Percentiles rank a stretch among this genome's conserved stretches.
phyloP scores from a whole-genome alignment of 1,140 invertebrate genomes.

The Penaeus japonicus region DNA sequence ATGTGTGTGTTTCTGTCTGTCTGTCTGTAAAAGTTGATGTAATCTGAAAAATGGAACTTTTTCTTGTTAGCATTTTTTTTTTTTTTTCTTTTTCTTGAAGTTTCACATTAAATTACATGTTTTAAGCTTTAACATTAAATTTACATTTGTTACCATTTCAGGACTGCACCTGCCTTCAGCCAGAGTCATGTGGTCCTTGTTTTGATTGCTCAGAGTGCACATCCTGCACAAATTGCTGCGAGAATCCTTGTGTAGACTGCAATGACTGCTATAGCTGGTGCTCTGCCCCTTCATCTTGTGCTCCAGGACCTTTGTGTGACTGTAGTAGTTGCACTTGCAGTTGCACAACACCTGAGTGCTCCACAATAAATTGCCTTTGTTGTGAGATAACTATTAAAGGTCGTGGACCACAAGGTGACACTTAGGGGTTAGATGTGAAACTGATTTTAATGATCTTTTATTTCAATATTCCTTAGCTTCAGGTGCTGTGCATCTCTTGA shows the following conservation, averaged over 20 bases:
- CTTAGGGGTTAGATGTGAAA: not conserved
- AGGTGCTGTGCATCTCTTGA: too few relatives aligned
- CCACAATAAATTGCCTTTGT: slow-evolving; percentile 43
- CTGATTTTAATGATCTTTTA: too few relatives aligned
- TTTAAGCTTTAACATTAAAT: not conserved
- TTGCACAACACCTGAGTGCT: slow-evolving; percentile 32
- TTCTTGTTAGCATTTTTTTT: too few relatives aligned
- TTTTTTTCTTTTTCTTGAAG: too few relatives aligned
- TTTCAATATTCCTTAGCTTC: too few relatives aligned
- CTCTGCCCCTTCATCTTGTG: not conserved
- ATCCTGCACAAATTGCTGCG: not conserved
- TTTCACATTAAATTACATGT: not conserved
- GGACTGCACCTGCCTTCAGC: slow-evolving; percentile 23
- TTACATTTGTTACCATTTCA: not conserved
- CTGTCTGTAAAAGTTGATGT: too few relatives aligned
- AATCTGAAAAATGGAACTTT: too few relatives aligned
- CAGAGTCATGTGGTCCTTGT: slow-evolving; percentile 1
- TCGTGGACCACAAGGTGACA: slow-evolving; percentile 7
- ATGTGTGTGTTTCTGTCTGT: too few relatives aligned
- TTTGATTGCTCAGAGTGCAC: slow-evolving; percentile 2
- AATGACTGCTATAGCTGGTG: not conserved
- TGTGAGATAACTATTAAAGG: slow-evolving; percentile 46
- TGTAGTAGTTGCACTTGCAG: not conserved
- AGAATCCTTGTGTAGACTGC: not conserved
- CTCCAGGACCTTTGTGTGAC: slow-evolving; percentile 7